Evolutionary conservation across 2,113 vertebrate genomes (phyloP).

Genomic region (Triplophysa dalaica): DNA sequence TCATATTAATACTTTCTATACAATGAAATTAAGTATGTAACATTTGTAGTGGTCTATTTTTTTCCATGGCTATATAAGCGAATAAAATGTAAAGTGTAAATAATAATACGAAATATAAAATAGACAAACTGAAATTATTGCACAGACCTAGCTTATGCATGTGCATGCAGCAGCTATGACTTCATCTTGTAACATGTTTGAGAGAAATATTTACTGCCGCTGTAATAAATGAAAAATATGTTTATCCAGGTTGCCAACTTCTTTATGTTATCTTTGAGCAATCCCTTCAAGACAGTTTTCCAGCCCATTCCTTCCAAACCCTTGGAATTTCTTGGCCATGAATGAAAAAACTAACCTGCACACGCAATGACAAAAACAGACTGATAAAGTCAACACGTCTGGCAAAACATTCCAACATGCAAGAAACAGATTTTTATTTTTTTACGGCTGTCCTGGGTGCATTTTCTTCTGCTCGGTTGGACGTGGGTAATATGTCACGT

Average conservation of each 20-base stretch:
- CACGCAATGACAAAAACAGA: conserved; percentile 18
- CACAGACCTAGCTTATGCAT: neutral
- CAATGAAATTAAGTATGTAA: neutral
- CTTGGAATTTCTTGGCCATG: conserved; percentile 17
- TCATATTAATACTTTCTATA: neutral
- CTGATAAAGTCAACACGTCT: conserved; percentile 27
- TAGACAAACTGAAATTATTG: neutral
- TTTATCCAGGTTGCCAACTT: neutral
- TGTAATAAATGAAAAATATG: conserved; percentile 24
- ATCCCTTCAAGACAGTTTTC: neutral
- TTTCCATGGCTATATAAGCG: no score
- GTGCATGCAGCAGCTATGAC: neutral
- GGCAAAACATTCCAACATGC: conserved; percentile 7
- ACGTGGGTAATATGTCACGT: conserved; percentile 26
- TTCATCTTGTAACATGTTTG: neutral
- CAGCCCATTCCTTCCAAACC: neutral
- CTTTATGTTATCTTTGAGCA: neutral
- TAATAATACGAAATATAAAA: no score
- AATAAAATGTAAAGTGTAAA: no score
- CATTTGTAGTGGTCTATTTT: no score
- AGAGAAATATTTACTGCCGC: neutral
- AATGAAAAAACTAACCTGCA: neutral
- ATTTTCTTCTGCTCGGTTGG: conserved; percentile 24
- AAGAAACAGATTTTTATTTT: neutral
- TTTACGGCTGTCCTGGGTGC: conserved; percentile 9